Base-by-base conservation (phyloP, 2,888 invertebrate genomes). In the Malacosoma neustria region DNA sequence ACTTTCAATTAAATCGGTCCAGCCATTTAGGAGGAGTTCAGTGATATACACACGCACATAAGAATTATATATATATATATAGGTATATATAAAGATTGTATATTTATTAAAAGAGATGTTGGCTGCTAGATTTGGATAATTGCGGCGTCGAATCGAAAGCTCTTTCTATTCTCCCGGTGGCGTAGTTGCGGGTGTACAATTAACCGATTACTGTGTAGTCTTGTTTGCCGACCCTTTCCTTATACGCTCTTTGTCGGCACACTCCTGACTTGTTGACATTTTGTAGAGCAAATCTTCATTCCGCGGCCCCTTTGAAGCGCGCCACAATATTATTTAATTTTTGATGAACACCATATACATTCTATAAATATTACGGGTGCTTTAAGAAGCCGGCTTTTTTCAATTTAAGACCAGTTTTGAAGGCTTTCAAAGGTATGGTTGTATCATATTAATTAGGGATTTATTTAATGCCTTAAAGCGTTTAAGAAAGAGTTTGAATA, bases 211-310 rank as follows among this genome's bases (percentile, higher is more conserved):
- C 67, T 63, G 62, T 57, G 64, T 61, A 22, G 22, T 9, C 9
- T 22, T 9, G 22, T 72, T 71, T 58, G 70, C 59, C 61, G 61
- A 60, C 53, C 59, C 45, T 52, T 48, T 52, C 46, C 48, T 46
- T 44, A 52, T 35, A 46, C 43, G 35, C 40, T 32, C 40, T 81
- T 82, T 81, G 82, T 81, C 81, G 81, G 79, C 45, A 41, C 41
- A 38, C 43, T 38, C 34, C 41, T 57, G 59, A 54, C 69, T 66
- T 64, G 76, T 70, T 82, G 82, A 84, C 84, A 82, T 84, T 81
- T 82, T 77, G 79, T 75, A 68, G 74, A 64, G 80, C 79, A 81
- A 82, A 81, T 75, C 77, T 70, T 80, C 84, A 74, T 79, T 66
- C 84, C 76, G 82, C 82, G 84, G 84, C 55, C 43, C 53, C 71